Evolutionary conservation across 2,797 vertebrate species (phyloP), one percentile per base, ranked within the genome.

Genomic region (Halcyon badia): DNA sequence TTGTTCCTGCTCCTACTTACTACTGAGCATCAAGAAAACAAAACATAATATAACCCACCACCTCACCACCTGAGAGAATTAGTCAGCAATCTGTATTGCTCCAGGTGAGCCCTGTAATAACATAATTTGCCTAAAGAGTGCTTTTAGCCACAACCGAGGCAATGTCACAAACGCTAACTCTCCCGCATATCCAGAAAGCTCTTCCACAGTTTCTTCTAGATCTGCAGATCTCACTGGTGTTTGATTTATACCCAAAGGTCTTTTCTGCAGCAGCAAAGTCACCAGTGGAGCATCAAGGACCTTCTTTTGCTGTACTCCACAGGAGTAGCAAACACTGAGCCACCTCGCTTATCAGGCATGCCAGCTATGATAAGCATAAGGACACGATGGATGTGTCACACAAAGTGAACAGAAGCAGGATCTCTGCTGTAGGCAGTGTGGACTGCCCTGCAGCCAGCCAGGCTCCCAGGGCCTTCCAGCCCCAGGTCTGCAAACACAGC

Each of bases 141-240:
- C 15, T 62, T 54, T 72, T 19, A 48, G 57, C 54, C 46, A 64
- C 28, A 62, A 37, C 5, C 14, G 6, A 44, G 37, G 37, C 71
- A 56, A 35, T 7, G 16, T 49, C 60, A 56, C 25, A 51, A 52
- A 18, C 6, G 2, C 28, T 70, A 19, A n/a, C 8, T 2, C 5
- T 24, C 62, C 35, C 0, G 0, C 7, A 0, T 31, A 52, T 7
- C 49, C 33, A 25, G 37, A 68, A 68, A 81, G 26, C 8, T 66
- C 42, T 85, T 80, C 39, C n/a, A 77, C 42, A 57, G 33, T 20
- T 76, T 22, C 17, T n/a, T 28, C 33, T 62, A n/a, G 49, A 65
- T 11, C 62, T 31, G 17, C 21, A 37, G 20, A 16, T 9, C 33
- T 58, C 56, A 37, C 28, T 72, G 41, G 9, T 44, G 18, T 21